These are phyloP conservation scores for Eulacestoma nigropectus DNA, from an alignment of 2,113 vertebrate genomes.

Conservation along the genomic window DNA sequence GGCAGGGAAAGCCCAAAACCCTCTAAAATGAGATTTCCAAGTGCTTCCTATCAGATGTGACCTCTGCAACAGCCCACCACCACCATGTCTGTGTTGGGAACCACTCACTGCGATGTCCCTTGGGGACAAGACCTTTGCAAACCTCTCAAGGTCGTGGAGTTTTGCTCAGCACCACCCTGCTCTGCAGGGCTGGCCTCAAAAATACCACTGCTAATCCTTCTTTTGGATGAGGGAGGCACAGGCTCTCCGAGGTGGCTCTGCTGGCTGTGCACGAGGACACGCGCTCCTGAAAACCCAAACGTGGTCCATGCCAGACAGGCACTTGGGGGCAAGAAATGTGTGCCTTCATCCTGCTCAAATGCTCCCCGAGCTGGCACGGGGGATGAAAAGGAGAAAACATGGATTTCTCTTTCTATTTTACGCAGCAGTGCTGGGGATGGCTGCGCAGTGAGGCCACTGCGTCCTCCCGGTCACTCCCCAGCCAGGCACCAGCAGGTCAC, in stretches of 20 bases:
- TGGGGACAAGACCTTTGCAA: not conserved
- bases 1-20: not conserved
- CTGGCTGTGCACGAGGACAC: not conserved
- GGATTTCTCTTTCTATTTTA: not conserved
- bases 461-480: not conserved
- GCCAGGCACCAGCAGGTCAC: not conserved
- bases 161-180: not conserved
- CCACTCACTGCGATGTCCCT: fast-evolving
- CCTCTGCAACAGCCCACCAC: not conserved
- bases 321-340: too few relatives aligned
- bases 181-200: not conserved
- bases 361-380: not conserved
- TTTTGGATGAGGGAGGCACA: fast-evolving
- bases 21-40: not conserved
- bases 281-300: not conserved
- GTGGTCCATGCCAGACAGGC: fast-evolving
- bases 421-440: not conserved
- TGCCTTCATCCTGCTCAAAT: fast-evolving
- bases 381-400: not conserved
- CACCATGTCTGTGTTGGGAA: fast-evolving
- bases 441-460: fast-evolving
- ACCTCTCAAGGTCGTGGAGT: fast-evolving
- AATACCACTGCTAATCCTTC: not conserved
- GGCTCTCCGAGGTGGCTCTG: not conserved
- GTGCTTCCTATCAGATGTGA: fast-evolving